Percentiles rank a stretch among this genome's conserved stretches.
Conservation (phyloP, 1,140 invertebrate species). For the Phymorhynchus buccinoides region DNA sequence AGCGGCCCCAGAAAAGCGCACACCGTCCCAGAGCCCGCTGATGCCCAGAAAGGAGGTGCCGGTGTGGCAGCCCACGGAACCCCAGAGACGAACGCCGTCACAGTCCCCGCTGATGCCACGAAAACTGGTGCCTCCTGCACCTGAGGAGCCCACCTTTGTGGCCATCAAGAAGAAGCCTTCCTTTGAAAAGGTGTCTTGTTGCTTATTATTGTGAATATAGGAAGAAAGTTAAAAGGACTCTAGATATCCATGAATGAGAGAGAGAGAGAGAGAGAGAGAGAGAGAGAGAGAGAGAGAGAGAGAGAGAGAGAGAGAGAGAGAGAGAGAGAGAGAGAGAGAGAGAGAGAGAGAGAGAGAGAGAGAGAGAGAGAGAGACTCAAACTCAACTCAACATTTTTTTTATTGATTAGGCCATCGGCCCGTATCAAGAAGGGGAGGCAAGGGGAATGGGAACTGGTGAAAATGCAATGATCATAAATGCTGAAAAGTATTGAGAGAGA, state of each 20-base stretch:
- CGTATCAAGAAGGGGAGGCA: too few relatives aligned
- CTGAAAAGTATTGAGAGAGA: too few relatives aligned
- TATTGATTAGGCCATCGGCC: too few relatives aligned
- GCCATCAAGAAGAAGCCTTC: slow-evolving; percentile 58
- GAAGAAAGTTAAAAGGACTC: background rate
- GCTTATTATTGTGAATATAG: background rate
- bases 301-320: background rate
- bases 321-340: too few relatives aligned
- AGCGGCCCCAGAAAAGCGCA: slow-evolving; percentile 42
- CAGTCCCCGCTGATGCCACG: slow-evolving; percentile 25
- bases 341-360: too few relatives aligned
- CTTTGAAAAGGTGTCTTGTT: slow-evolving; percentile 56
- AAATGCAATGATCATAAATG: too few relatives aligned
- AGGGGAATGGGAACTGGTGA: too few relatives aligned
- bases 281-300: background rate
- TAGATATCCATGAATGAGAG: too few relatives aligned
- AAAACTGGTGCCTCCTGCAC: background rate
- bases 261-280: background rate
- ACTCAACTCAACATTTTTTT: too few relatives aligned
- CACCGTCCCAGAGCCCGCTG: slow-evolving; percentile 8
- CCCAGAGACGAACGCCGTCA: slow-evolving; percentile 23
- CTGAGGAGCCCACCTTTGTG: slow-evolving; percentile 28
- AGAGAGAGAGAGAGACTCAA: too few relatives aligned
- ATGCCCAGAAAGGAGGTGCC: slow-evolving; percentile 6
- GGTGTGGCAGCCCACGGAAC: slow-evolving; percentile 37